Percentiles rank a stretch among this genome's conserved stretches.
Evolutionary conservation across 2,797 vertebrate species (phyloP).

Genomic region (Phoxinus dragarum): DNA sequence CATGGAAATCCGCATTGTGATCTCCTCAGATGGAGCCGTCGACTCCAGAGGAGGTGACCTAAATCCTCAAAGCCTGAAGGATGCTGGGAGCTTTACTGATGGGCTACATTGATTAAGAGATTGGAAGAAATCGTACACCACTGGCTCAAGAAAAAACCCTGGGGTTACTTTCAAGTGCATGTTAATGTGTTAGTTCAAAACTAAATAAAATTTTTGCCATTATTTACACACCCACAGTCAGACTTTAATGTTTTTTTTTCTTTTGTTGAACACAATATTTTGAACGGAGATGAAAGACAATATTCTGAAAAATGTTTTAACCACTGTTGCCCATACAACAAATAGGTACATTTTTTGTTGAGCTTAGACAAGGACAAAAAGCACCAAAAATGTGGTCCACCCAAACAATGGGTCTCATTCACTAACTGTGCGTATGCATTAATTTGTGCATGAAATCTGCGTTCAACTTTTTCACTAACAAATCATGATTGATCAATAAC

Average conservation of each 20-base stretch:
- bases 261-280: not conserved
- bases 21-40: slow-evolving; percentile 16
- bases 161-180: not conserved
- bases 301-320: not conserved
- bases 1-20: slow-evolving; percentile 11
- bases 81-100: slow-evolving; percentile 41
- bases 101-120: slow-evolving; percentile 13
- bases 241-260: not conserved
- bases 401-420: not conserved
- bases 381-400: not conserved
- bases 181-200: not conserved
- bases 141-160: slow-evolving; percentile 13
- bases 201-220: not conserved
- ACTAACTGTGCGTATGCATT: not conserved
- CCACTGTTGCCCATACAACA: too few species aligned
- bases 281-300: not conserved
- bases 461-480: not conserved
- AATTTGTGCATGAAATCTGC: not conserved
- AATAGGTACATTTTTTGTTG: not conserved
- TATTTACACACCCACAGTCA: not conserved
- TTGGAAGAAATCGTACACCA: slow-evolving; percentile 16
- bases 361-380: not conserved
- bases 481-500: not conserved
- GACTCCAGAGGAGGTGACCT: slow-evolving; percentile 33
- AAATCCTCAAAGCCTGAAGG: slow-evolving; percentile 43